Percentiles rank a stretch among this genome's conserved stretches.
These are phyloP conservation scores for Simalia tracyae DNA, from an alignment of 2,797 vertebrate species.

Conservation along the genomic window DNA sequence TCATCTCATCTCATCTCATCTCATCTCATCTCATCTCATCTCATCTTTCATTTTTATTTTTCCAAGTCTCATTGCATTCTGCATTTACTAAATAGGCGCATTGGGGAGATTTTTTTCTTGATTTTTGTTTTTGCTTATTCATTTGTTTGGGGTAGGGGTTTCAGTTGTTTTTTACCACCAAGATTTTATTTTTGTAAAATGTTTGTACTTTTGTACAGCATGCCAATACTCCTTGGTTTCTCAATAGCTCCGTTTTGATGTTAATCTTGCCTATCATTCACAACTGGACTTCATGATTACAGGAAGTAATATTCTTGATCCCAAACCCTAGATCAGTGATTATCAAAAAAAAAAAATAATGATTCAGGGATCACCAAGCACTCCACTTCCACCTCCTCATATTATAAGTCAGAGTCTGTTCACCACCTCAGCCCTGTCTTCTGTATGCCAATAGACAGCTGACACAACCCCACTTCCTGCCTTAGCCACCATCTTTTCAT, in stretches of 20 bases:
- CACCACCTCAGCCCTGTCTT: too few species aligned
- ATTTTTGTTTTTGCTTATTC: neutral
- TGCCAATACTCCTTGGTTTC: neutral
- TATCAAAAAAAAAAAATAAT: too few species aligned
- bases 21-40: too few species aligned
- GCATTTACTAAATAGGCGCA: neutral
- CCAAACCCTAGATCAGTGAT: too few species aligned
- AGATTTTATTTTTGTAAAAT: neutral
- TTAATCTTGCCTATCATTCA: neutral
- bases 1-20: too few species aligned
- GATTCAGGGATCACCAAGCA: too few species aligned
- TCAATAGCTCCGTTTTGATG: neutral
- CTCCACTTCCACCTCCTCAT: too few species aligned
- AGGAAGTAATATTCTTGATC: neutral
- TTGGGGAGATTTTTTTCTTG: neutral
- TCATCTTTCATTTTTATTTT: neutral
- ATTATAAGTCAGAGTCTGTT: too few species aligned
- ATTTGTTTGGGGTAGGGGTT: neutral
- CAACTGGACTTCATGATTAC: neutral
- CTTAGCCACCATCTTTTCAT: too few species aligned
- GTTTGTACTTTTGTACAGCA: neutral
- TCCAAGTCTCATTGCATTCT: neutral
- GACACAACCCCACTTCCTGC: too few species aligned
- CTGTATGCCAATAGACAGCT: too few species aligned
- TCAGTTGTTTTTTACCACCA: neutral